Evolutionary conservation across 64 coral and sea anemone genomes (phyloP).

Genomic region (Montipora cactus): DNA sequence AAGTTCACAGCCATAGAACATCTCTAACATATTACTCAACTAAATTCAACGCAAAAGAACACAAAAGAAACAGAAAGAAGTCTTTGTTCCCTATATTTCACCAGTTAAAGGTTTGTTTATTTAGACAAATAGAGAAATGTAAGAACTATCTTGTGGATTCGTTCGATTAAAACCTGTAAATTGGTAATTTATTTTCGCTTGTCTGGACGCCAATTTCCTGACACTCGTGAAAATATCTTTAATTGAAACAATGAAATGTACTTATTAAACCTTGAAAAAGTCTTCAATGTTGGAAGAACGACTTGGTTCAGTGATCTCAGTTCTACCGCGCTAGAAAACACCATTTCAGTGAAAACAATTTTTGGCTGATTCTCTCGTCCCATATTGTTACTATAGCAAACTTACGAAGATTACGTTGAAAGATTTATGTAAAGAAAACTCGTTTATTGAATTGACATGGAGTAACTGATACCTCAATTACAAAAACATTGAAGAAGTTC

Average conservation of each 20-base stretch:
- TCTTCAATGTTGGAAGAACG: not conserved
- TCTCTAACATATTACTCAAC: slow-evolving; percentile 4
- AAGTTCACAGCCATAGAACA: not conserved
- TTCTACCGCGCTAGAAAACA: not conserved
- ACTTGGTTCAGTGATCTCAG: not conserved
- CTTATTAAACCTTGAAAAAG: slow-evolving; percentile 35
- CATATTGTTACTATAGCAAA: not conserved
- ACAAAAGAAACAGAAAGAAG: not conserved
- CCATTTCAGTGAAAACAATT: not conserved
- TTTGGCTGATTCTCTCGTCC: not conserved
- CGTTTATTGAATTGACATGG: not conserved
- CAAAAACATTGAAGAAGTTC: not conserved
- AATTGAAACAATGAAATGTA: not conserved
- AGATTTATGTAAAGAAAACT: not conserved
- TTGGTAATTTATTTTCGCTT: slow-evolving; percentile 42
- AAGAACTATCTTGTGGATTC: slow-evolving; percentile 22
- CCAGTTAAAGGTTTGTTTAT: slow-evolving; percentile 35
- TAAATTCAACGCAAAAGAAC: not conserved
- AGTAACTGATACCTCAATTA: not conserved
- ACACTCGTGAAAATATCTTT: slow-evolving; percentile 11
- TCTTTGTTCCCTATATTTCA: not conserved
- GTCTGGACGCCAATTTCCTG: slow-evolving; percentile 3
- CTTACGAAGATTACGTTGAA: not conserved
- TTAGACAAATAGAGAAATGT: slow-evolving; percentile 8
- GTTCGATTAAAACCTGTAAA: slow-evolving; percentile 62